phyloP scores from a whole-genome alignment of 2,797 vertebrate genomes.

The Molossus molossus region DNA sequence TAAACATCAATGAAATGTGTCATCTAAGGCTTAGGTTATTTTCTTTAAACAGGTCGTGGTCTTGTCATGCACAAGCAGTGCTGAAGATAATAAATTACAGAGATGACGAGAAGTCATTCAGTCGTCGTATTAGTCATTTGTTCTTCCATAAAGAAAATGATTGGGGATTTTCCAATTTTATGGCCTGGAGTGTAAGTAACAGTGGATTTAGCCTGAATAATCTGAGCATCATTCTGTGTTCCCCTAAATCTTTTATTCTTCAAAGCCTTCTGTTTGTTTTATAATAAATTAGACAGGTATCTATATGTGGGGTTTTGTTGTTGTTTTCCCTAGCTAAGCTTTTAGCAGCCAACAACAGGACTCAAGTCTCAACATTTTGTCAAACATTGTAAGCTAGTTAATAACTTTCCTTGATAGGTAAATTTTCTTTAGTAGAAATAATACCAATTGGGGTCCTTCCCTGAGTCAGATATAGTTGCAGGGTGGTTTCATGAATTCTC shows the following conservation, averaged over 20 bases:
- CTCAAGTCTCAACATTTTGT: neutral
- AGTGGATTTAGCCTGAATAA: neutral
- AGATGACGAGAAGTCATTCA: conserved; percentile 99
- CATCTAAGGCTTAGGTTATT: conserved; percentile 45
- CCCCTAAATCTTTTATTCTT: neutral
- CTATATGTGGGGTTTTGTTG: neutral
- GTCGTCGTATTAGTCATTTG: conserved; percentile 98
- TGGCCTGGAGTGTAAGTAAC: conserved; percentile 99
- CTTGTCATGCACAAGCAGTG: conserved; percentile 99
- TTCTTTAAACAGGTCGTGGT: conserved; percentile 95
- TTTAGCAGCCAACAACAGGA: neutral
- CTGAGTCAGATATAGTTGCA: neutral
- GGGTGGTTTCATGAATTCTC: neutral
- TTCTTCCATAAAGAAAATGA: conserved; percentile 99
- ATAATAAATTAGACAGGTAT: neutral
- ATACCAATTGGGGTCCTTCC: neutral
- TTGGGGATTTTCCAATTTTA: conserved; percentile 99
- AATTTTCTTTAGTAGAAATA: neutral
- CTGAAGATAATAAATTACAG: conserved; percentile 99
- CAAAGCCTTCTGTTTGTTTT: neutral
- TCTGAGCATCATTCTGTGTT: fast-evolving
- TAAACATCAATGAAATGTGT: neutral
- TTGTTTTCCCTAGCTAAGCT: neutral
- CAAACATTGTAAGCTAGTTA: neutral
- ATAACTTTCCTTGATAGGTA: neutral